Percentiles rank a stretch among this genome's conserved stretches.
Evolutionary conservation across 2,113 vertebrate species (phyloP).

Genomic region (Scophthalmus maximus): DNA sequence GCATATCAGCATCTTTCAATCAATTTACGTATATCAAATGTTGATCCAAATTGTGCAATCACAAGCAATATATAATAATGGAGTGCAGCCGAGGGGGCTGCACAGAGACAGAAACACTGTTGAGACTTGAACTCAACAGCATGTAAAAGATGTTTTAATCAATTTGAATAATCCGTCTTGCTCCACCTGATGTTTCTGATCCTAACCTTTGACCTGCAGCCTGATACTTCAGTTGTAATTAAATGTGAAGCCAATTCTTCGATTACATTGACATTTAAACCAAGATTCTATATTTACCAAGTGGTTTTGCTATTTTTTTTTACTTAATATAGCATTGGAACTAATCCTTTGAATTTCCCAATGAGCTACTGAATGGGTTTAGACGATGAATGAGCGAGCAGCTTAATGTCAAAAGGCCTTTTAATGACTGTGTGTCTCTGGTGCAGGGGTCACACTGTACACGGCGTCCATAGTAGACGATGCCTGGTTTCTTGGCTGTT

Average conservation of each 20-base stretch:
- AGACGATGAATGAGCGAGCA: neutral
- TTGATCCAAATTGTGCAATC: slow-evolving; percentile 22
- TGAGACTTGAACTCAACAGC: neutral
- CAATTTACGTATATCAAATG: slow-evolving; percentile 44
- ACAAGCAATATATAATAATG: slow-evolving; percentile 17
- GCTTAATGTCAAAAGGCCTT: slow-evolving; percentile 6
- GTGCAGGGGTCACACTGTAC: slow-evolving; percentile 32
- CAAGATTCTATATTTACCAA: neutral
- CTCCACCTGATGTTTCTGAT: no score
- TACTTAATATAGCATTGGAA: neutral
- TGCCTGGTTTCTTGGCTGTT: slow-evolving; percentile 11
- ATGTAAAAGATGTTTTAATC: neutral
- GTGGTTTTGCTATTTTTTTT: no score
- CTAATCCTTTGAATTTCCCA: neutral
- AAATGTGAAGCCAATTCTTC: neutral
- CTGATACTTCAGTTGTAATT: neutral
- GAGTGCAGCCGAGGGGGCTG: slow-evolving; percentile 4
- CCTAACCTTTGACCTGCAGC: neutral
- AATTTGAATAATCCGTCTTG: no score
- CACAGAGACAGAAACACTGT: neutral
- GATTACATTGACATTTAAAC: neutral
- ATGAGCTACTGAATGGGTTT: neutral
- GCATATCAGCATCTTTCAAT: slow-evolving; percentile 20
- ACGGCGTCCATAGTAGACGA: slow-evolving; percentile 7
- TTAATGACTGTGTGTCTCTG: slow-evolving; percentile 10